These are phyloP conservation scores for Drosophila longiperda DNA, from an alignment of 2,888 invertebrate genomes.

Conservation along the genomic window DNA sequence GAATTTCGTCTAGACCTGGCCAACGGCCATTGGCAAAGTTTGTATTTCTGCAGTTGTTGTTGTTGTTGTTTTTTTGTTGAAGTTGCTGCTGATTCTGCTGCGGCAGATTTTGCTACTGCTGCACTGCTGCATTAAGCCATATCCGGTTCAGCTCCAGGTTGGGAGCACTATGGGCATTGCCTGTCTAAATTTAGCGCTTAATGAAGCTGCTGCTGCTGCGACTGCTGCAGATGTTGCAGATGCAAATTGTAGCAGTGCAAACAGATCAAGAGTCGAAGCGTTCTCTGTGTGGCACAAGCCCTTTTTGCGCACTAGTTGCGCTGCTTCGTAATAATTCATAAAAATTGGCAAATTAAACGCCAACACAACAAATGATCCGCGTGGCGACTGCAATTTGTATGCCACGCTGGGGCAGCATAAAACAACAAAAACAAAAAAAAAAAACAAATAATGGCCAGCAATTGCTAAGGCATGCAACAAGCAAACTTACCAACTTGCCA, in stretches of 20 bases:
- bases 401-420: constrained; percentile 39
- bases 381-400: constrained; percentile 70
- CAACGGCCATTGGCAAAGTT: constrained; percentile 41
- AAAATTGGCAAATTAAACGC: constrained; percentile 81
- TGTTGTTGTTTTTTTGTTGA: constrained; percentile 12
- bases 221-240: constrained; percentile 38
- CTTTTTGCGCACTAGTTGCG: constrained; percentile 37
- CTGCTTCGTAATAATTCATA: constrained; percentile 67
- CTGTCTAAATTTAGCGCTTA: constrained; percentile 80
- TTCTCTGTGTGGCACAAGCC: constrained; percentile 21
- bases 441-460: constrained; percentile 64
- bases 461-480: constrained; percentile 59
- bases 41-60: constrained; percentile 24
- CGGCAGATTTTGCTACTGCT: constrained; percentile 35
- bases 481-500: constrained; percentile 11
- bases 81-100: constrained; percentile 38
- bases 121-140: constrained; percentile 75
- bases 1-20: constrained; percentile 50
- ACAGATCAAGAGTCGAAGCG: constrained; percentile 52
- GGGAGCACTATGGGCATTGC: constrained; percentile 66
- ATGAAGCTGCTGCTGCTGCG: constrained; percentile 66
- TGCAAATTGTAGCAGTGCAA: constrained; percentile 66
- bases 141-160: constrained; percentile 79
- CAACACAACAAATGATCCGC: constrained; percentile 76
- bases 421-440: constrained; percentile 5